A percentile compares a stretch with the other conserved stretches of the same genome.
Evolutionary conservation across 1,140 invertebrate genomes (phyloP).

Genomic region (Adelges cooleyi): DNA sequence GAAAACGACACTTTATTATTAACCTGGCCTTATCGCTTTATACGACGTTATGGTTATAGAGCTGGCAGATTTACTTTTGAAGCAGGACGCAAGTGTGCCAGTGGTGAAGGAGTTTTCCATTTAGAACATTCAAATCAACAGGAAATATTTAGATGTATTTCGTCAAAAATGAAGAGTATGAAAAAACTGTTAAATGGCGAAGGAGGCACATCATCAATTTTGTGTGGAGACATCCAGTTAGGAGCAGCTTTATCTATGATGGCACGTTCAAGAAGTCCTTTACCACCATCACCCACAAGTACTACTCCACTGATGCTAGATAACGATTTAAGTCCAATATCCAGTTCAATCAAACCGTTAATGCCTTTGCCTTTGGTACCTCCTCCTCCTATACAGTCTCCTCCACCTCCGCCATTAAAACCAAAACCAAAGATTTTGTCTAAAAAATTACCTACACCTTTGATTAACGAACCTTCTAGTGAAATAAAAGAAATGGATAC

Average conservation of each 20-base stretch:
- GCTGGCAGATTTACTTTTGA: conserved; percentile 77
- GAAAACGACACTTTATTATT: conserved; percentile 49
- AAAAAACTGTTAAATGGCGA: conserved; percentile 62
- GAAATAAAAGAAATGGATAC: background rate
- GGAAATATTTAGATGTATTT: conserved; percentile 63
- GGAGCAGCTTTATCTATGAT: conserved; percentile 45
- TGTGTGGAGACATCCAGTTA: conserved; percentile 51
- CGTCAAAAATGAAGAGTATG: conserved; percentile 71
- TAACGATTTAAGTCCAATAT: conserved; percentile 31
- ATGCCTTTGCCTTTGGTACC: conserved; percentile 9
- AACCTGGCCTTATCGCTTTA: conserved; percentile 78
- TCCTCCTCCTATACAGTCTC: background rate
- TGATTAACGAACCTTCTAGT: background rate
- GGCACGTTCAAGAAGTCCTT: conserved; percentile 54
- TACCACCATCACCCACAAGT: conserved; percentile 53
- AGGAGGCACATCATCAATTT: conserved; percentile 37
- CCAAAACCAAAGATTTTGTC: conserved; percentile 52
- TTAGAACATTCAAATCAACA: conserved; percentile 65
- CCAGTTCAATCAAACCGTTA: conserved; percentile 27
- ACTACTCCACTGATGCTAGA: conserved; percentile 35
- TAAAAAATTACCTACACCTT: conserved; percentile 39
- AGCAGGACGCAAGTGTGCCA: conserved; percentile 76
- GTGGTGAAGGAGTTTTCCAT: conserved; percentile 72
- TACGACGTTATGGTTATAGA: conserved; percentile 69
- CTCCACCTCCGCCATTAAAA: conserved; percentile 30